Percentiles rank a stretch among this genome's conserved stretches.
These are phyloP conservation scores for Dipus sagitta DNA, from an alignment of 2,797 vertebrate species.

Conservation along the genomic window DNA sequence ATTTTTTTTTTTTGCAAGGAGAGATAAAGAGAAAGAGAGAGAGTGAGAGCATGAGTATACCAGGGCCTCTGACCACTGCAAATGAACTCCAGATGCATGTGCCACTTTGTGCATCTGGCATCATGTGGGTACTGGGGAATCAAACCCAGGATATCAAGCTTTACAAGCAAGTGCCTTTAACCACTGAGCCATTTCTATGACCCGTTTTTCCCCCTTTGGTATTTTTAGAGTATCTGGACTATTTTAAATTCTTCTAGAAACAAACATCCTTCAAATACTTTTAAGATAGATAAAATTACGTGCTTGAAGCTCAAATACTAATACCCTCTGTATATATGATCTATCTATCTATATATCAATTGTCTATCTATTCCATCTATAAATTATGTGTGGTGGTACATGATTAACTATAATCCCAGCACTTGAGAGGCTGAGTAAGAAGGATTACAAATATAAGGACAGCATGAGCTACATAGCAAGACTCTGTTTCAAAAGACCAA, in stretches of 20 bases:
- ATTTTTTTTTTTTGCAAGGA: background rate
- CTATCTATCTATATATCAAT: background rate
- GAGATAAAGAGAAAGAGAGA: too few relatives aligned
- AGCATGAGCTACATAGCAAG: background rate
- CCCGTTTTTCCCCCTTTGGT: background rate
- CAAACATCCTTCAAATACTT: background rate
- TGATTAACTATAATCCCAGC: background rate
- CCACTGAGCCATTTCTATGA: too few relatives aligned
- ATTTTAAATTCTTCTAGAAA: background rate
- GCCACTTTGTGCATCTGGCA: too few relatives aligned
- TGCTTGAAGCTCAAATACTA: background rate
- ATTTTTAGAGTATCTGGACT: background rate
- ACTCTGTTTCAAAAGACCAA: background rate
- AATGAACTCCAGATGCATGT: too few relatives aligned
- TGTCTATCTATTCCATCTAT: background rate
- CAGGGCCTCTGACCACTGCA: too few relatives aligned
- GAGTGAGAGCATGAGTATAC: too few relatives aligned
- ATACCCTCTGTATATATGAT: too few relatives aligned
- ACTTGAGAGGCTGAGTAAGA: background rate
- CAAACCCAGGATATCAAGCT: too few relatives aligned
- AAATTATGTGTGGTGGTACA: too few relatives aligned
- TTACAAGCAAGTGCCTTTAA: too few relatives aligned
- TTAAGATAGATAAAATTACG: conserved; percentile 26
- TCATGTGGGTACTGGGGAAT: too few relatives aligned
- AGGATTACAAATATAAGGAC: background rate